A percentile compares a stretch with the other conserved stretches of the same genome.
phyloP scores from a whole-genome alignment of 2,888 invertebrate species.

The Drosophila fungiperda region DNA sequence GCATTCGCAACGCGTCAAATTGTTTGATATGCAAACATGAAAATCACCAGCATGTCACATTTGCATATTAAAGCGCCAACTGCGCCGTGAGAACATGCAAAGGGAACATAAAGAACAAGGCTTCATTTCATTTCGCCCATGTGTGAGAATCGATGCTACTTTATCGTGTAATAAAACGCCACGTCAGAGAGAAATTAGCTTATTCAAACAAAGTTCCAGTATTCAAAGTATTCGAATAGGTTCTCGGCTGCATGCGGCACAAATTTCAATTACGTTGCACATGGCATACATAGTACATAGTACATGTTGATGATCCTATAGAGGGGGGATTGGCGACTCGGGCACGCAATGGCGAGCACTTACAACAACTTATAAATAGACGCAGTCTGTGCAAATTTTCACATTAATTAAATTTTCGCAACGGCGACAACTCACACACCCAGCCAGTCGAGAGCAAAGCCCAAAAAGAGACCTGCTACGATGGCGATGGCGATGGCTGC shows the following conservation, averaged over 20 bases:
- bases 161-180: slow-evolving; percentile 11
- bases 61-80: slow-evolving; percentile 51
- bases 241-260: slow-evolving; percentile 39
- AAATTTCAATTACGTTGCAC: slow-evolving; percentile 63
- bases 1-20: slow-evolving; percentile 44
- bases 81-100: slow-evolving; percentile 4
- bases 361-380: slow-evolving; percentile 81
- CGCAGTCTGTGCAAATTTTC: slow-evolving; percentile 82
- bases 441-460: slow-evolving; percentile 26
- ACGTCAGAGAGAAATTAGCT: slow-evolving; percentile 37
- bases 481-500: slow-evolving; percentile 17
- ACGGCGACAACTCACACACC: slow-evolving; percentile 54
- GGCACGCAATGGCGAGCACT: slow-evolving; percentile 64
- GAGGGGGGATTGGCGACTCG: background rate
- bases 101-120: background rate
- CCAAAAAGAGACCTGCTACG: slow-evolving; percentile 42
- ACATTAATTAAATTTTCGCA: slow-evolving; percentile 82
- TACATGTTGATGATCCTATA: slow-evolving; percentile 20
- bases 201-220: slow-evolving; percentile 15
- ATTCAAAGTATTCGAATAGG: slow-evolving; percentile 26
- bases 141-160: slow-evolving; percentile 9
- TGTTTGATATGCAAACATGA: slow-evolving; percentile 58
- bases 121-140: background rate
- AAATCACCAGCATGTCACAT: slow-evolving; percentile 49
- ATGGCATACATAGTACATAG: slow-evolving; percentile 47